phyloP scores from a whole-genome alignment of 2,797 vertebrate genomes.

The Rhincodon typus region DNA sequence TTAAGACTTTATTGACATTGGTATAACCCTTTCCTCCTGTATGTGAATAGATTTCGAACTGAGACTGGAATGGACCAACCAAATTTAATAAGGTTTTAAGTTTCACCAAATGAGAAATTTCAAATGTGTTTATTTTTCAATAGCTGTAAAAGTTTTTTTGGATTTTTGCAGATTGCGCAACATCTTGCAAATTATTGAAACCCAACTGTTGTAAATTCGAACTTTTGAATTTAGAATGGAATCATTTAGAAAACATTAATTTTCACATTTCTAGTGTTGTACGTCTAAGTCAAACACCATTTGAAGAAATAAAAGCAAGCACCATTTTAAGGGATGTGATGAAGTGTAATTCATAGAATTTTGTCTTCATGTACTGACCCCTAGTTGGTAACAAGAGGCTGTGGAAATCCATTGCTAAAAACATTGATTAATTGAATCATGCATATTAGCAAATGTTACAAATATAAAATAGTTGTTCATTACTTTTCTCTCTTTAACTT shows the following conservation, averaged over 20 bases:
- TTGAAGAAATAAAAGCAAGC: background rate
- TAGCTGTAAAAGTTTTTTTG: no score
- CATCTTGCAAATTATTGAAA: background rate
- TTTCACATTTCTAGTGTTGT: background rate
- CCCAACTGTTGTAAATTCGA: background rate
- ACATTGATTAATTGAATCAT: background rate
- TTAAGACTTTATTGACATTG: background rate
- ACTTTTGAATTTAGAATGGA: background rate
- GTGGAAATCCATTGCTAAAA: background rate
- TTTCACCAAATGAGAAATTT: background rate
- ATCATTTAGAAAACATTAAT: background rate
- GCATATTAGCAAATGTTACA: background rate
- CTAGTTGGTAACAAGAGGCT: background rate
- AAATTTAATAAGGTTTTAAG: background rate
- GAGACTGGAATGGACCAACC: background rate
- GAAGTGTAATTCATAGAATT: background rate
- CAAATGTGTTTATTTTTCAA: no score
- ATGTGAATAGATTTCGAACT: background rate
- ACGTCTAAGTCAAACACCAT: background rate
- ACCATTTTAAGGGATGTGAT: background rate
- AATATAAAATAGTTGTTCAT: background rate
- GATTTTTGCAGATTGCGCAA: background rate
- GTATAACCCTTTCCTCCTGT: background rate
- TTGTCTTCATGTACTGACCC: background rate
- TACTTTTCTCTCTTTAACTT: background rate